Conservation (phyloP, 2,797 vertebrate species). For the Poecile montanus region DNA sequence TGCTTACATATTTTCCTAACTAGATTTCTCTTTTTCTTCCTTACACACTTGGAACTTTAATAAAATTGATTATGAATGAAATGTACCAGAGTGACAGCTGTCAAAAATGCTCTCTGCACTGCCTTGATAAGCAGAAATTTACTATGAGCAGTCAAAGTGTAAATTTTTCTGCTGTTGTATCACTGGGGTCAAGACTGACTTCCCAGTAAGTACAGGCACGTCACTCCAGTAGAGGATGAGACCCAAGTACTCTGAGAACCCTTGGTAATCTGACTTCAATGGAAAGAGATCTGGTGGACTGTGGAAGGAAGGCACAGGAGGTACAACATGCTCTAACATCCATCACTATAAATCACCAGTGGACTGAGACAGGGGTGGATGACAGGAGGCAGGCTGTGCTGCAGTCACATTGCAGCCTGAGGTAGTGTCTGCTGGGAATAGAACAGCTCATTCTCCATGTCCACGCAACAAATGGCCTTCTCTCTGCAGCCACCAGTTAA, state of each 20-base stretch:
- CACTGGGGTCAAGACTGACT: not conserved
- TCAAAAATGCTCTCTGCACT: not conserved
- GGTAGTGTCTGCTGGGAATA: conserved; percentile 30
- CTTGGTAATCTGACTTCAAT: not conserved
- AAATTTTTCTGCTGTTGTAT: not conserved
- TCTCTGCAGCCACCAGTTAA: conserved; percentile 4
- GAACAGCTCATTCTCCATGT: conserved; percentile 1
- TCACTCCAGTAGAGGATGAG: not conserved
- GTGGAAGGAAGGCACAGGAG: not conserved
- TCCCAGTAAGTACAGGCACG: not conserved
- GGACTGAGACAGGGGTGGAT: not conserved
- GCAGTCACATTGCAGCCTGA: conserved; percentile 13
- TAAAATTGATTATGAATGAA: conserved; percentile 22
- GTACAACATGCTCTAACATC: not conserved
- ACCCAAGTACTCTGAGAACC: not conserved
- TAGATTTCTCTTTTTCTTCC: conserved; percentile 28
- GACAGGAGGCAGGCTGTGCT: not conserved
- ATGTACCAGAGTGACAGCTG: not conserved
- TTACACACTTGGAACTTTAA: conserved; percentile 29
- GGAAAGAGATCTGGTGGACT: not conserved
- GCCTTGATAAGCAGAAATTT: not conserved
- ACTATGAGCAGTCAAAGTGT: not conserved
- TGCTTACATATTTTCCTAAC: conserved; percentile 33
- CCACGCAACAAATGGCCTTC: not conserved
- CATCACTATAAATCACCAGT: not conserved